Percentiles rank a stretch among this genome's conserved stretches.
These are phyloP conservation scores for Gallirallus australis DNA, from an alignment of 2,797 vertebrate species.

Conservation along the genomic window DNA sequence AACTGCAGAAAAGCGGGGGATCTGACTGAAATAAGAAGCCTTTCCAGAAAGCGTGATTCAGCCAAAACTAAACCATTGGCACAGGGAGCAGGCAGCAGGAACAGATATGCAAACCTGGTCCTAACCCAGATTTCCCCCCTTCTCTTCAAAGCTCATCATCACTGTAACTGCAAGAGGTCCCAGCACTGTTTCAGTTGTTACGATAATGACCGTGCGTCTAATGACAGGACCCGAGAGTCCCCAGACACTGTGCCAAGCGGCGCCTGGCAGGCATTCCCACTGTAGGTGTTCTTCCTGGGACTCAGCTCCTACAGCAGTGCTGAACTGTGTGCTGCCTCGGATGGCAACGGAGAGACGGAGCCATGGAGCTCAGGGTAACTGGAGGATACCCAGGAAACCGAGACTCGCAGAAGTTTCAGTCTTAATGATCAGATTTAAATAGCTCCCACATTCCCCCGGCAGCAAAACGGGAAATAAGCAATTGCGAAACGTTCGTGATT, in stretches of 20 bases:
- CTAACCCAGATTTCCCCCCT: background rate
- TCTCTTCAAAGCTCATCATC: background rate
- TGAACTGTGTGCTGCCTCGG: background rate
- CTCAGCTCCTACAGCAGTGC: background rate
- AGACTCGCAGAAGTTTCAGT: background rate
- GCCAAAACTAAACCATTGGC: background rate
- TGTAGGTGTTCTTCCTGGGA: background rate
- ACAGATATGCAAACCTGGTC: background rate
- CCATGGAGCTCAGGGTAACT: background rate
- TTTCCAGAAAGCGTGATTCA: slow-evolving; percentile 38
- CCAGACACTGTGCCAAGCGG: fast-evolving
- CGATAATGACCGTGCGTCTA: background rate
- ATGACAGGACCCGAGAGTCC: background rate
- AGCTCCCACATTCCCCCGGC: background rate
- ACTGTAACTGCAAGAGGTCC: background rate
- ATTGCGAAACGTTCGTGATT: background rate
- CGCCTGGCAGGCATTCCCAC: background rate
- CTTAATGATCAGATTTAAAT: slow-evolving; percentile 12
- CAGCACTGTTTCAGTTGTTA: background rate
- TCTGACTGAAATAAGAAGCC: slow-evolving; percentile 17
- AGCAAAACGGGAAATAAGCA: slow-evolving; percentile 1
- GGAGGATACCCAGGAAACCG: slow-evolving; percentile 1
- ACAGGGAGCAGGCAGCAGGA: background rate
- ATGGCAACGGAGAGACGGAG: background rate
- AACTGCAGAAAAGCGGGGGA: slow-evolving; percentile 21